These are phyloP conservation scores for Drosophila truncata DNA, from an alignment of 1,140 invertebrate genomes.

Conservation along the genomic window DNA sequence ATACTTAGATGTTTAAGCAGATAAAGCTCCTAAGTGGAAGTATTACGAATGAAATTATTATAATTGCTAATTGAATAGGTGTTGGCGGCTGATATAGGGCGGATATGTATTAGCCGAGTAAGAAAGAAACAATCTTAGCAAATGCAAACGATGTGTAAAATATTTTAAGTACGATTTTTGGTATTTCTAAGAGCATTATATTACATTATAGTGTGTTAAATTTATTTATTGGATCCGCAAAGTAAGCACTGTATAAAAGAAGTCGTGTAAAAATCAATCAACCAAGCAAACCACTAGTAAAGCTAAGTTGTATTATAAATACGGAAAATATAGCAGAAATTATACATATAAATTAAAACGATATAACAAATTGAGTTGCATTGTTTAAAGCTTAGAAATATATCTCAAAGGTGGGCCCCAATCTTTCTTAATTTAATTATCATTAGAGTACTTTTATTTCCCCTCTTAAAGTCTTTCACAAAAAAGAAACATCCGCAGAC, in stretches of 20 bases:
- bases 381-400: background rate
- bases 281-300: slow-evolving; percentile 52
- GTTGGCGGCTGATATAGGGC: slow-evolving; percentile 15
- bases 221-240: slow-evolving; percentile 23
- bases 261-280: slow-evolving; percentile 53
- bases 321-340: slow-evolving; percentile 74
- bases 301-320: slow-evolving; percentile 71
- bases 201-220: slow-evolving; percentile 16
- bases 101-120: slow-evolving; percentile 6
- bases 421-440: background rate
- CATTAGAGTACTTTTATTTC: too few relatives aligned
- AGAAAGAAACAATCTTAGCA: slow-evolving; percentile 12
- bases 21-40: slow-evolving; percentile 37
- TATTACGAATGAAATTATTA: slow-evolving; percentile 62
- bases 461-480: too few relatives aligned
- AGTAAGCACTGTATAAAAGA: slow-evolving; percentile 37
- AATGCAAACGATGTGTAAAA: slow-evolving; percentile 8
- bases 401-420: background rate
- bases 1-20: slow-evolving; percentile 33
- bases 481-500: background rate
- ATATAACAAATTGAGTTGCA: background rate
- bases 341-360: slow-evolving; percentile 27
- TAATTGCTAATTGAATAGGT: slow-evolving; percentile 33
- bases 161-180: slow-evolving; percentile 12
- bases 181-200: slow-evolving; percentile 17